Base-by-base conservation (phyloP, 2,113 vertebrate genomes). In the Ancistrus triradiatus region DNA sequence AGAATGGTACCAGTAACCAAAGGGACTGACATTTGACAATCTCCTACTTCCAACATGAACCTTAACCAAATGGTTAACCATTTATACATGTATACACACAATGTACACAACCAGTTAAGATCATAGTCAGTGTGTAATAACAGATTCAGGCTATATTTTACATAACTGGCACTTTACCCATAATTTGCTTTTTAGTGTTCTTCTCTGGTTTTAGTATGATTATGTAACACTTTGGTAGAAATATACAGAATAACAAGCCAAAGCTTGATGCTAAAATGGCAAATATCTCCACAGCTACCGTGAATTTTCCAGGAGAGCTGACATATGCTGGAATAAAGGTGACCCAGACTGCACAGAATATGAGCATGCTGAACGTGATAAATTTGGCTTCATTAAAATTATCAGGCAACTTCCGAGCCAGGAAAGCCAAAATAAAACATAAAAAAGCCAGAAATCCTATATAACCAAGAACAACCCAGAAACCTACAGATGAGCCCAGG, bases 361-460 rank as follows among this genome's bases (percentile, higher is more conserved):
- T 85, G 48, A 88, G 15, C 84, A 88, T 88, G 67, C 87, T 88
- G 46, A 88, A 89, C 5, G 85, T 86, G 65, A 89, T 86, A 3
- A 80, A 69, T 69, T 85, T 87, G 15, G 85, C 84, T 62, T 89
- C 83, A 44, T 89, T 89, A 25, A 88, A 88, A 63, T 84, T 76
- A 69, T 87, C 77, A 4, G 87, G 87, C 1, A 89, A 51, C 37
- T 83, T 88, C 3, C 86, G 63, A 11, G 78, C 74, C 60, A 88
- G 18, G 69, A 85, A 86, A 49, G 85, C 83, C 3, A 86, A 62
- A 1, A 81, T 2, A 59, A 86, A 86, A 68, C 84, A 86, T 0
- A 83, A 15, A 0, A 75, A 0, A 61, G 83, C 77, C 3, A 87
- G 57, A 17, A 83, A n/a, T 4, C 82, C 84, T 8, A 88, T 83